These are phyloP conservation scores for Coenonympha glycerion DNA, from an alignment of 2,888 invertebrate species.

Conservation along the genomic window DNA sequence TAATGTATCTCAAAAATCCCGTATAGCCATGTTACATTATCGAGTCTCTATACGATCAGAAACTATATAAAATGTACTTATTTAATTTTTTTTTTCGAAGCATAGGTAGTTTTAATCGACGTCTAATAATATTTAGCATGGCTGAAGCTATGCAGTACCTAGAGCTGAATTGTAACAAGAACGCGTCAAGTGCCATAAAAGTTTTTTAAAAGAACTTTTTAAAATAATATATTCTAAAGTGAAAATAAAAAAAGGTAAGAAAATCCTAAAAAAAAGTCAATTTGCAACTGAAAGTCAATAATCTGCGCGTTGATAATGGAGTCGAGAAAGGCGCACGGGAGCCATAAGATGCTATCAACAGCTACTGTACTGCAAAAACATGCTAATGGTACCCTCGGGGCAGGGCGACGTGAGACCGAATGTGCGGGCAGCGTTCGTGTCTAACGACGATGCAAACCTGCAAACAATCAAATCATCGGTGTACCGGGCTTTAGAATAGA, in stretches of 20 bases:
- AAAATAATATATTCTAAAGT: no score
- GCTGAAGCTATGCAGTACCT: no score
- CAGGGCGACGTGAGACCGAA: slow-evolving; percentile 35
- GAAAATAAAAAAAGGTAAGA: not conserved
- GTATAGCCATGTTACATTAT: no score
- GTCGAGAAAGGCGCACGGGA: slow-evolving; percentile 61
- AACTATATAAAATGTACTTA: no score
- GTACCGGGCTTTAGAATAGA: not conserved
- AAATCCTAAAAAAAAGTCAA: not conserved
- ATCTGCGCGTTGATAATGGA: slow-evolving; percentile 55
- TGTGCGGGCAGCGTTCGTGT: slow-evolving; percentile 22
- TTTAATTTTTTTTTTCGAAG: no score
- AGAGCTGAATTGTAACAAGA: no score
- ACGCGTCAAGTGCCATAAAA: no score
- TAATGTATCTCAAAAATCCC: no score
- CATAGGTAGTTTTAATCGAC: no score
- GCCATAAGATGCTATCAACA: slow-evolving; percentile 60
- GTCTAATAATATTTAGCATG: no score
- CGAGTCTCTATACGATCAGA: no score
- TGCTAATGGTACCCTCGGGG: slow-evolving; percentile 56
- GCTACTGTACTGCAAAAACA: slow-evolving; percentile 60
- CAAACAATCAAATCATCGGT: not conserved
- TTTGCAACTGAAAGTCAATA: slow-evolving; percentile 36
- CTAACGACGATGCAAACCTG: slow-evolving; percentile 17
- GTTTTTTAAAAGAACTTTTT: no score